Conservation (phyloP, 2,113 vertebrate genomes). For the Callocephalon fimbriatum region DNA sequence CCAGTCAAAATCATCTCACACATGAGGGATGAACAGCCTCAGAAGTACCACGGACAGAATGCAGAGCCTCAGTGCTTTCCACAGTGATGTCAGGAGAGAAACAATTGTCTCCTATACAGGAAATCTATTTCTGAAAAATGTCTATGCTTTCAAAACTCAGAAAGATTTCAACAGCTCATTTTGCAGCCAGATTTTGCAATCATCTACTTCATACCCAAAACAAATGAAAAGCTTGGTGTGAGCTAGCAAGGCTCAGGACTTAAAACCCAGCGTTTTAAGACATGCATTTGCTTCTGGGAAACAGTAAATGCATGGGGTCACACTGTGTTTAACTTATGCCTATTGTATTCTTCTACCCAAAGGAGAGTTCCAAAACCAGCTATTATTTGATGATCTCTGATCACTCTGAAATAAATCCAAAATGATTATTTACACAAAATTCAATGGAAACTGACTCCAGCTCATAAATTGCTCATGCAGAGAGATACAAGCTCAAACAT, state of each 20-base stretch:
- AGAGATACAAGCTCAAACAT: fast-evolving
- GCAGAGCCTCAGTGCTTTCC: background rate
- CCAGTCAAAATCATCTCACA: background rate
- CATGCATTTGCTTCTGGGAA: background rate
- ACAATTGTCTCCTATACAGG: background rate
- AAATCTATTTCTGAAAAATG: background rate
- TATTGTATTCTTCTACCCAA: background rate
- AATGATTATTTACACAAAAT: background rate
- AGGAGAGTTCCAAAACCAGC: background rate
- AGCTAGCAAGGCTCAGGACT: background rate
- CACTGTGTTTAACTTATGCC: background rate
- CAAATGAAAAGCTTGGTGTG: background rate
- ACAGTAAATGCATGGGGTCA: background rate
- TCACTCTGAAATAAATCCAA: too few relatives aligned
- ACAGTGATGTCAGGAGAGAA: background rate
- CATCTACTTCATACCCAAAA: background rate
- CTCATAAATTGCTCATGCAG: background rate
- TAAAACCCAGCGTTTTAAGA: background rate
- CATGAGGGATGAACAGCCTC: background rate
- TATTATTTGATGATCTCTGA: background rate
- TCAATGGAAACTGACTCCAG: background rate
- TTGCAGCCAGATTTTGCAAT: background rate
- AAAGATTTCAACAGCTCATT: background rate
- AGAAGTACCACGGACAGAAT: background rate
- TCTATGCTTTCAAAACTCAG: background rate